phyloP scores from a whole-genome alignment of 2,113 vertebrate genomes.

The Silurus glanis region DNA sequence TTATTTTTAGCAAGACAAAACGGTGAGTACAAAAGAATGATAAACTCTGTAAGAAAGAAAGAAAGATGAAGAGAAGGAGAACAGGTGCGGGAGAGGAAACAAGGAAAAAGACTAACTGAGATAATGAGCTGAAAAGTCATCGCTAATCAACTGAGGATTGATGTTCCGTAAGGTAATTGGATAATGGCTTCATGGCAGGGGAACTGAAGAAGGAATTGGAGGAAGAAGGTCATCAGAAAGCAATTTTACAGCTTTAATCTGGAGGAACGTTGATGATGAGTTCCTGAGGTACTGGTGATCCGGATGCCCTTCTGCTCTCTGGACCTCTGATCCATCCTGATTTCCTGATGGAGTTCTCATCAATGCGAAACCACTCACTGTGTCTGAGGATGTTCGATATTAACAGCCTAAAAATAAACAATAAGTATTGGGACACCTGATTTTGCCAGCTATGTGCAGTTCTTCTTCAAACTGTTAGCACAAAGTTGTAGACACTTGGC shows the following conservation, averaged over 20 bases:
- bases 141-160: background rate
- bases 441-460: too few relatives aligned
- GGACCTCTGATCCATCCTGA: too few relatives aligned
- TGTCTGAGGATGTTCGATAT: too few relatives aligned
- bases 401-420: too few relatives aligned
- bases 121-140: slow-evolving; percentile 3
- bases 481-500: too few relatives aligned
- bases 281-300: too few relatives aligned
- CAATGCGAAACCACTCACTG: too few relatives aligned
- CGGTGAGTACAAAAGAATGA: background rate
- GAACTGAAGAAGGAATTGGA: background rate
- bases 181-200: background rate
- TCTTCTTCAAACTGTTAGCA: too few relatives aligned
- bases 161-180: background rate
- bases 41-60: background rate
- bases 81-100: background rate
- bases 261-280: background rate
- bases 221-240: background rate
- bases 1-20: slow-evolving; percentile 1
- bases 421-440: too few relatives aligned
- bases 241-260: too few relatives aligned
- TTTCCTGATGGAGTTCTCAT: too few relatives aligned
- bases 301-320: too few relatives aligned
- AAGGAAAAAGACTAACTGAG: background rate
- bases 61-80: background rate